Percentiles rank a stretch among this genome's conserved stretches.
phyloP scores from a whole-genome alignment of 2,888 invertebrate species.

The Copidosoma aretas region DNA sequence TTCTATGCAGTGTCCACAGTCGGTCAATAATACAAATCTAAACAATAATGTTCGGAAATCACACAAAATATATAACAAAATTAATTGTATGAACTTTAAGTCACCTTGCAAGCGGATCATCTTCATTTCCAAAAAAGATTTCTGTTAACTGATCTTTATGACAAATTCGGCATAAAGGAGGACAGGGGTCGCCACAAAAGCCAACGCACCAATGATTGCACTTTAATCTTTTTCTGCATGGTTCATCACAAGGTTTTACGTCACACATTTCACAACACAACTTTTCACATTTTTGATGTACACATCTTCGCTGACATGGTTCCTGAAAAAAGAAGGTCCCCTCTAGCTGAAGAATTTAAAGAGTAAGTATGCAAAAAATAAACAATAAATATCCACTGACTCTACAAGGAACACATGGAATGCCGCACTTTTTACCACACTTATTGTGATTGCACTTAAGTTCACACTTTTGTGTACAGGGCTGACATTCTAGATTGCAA shows the following conservation, averaged over 20 bases:
- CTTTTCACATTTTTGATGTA: conserved; percentile 11
- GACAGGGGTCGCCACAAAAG: conserved; percentile 25
- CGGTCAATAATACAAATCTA: conserved; percentile 19
- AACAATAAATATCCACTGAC: conserved; percentile 1
- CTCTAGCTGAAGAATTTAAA: not conserved
- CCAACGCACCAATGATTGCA: conserved; percentile 23
- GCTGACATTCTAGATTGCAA: conserved; percentile 12
- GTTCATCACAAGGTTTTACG: conserved; percentile 16
- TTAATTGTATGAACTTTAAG: not conserved
- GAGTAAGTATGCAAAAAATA: not conserved
- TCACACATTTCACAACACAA: conserved; percentile 12
- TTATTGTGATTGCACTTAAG: conserved; percentile 12
- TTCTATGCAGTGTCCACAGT: conserved; percentile 24
- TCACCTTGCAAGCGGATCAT: conserved; percentile 21
- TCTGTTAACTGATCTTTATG: conserved; percentile 13
- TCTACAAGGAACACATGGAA: conserved; percentile 19
- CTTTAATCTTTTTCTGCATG: conserved; percentile 21
- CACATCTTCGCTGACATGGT: conserved; percentile 10
- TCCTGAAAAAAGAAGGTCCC: conserved; percentile 15
- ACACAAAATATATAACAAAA: not conserved
- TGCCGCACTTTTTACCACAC: conserved; percentile 20
- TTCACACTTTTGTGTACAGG: conserved; percentile 19
- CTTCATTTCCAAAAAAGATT: conserved; percentile 5
- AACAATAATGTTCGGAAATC: not conserved
- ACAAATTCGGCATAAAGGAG: conserved; percentile 23